These are phyloP conservation scores for Micropoecilia bifurca DNA, from an alignment of 2,797 vertebrate species.

Conservation along the genomic window DNA sequence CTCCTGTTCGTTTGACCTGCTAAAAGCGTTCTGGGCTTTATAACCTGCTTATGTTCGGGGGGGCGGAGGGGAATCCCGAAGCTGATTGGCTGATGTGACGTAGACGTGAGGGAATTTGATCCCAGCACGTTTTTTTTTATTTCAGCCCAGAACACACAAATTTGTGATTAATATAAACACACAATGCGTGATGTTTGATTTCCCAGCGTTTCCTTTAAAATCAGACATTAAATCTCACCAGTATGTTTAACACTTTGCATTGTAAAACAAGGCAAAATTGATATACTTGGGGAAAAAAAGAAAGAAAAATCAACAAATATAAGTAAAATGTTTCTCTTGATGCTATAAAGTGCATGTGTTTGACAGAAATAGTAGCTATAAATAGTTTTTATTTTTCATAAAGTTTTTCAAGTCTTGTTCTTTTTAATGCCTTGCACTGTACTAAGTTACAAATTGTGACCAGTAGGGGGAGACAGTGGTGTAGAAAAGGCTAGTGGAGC, in stretches of 20 bases:
- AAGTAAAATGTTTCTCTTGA: neutral
- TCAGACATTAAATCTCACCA: too few species aligned
- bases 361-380: neutral
- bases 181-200: slow-evolving; percentile 24
- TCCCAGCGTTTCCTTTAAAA: slow-evolving; percentile 17
- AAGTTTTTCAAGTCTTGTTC: neutral
- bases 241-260: neutral
- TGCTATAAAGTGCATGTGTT: neutral
- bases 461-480: slow-evolving; percentile 82
- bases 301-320: neutral
- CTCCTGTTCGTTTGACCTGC: slow-evolving; percentile 73
- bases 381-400: neutral
- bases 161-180: slow-evolving; percentile 9
- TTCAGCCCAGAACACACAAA: slow-evolving; percentile 18
- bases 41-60: slow-evolving; percentile 43
- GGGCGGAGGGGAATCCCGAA: slow-evolving; percentile 48
- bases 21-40: slow-evolving; percentile 60
- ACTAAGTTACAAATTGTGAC: slow-evolving; percentile 28
- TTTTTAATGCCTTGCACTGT: neutral
- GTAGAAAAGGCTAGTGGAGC: slow-evolving; percentile 55
- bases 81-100: slow-evolving; percentile 73
- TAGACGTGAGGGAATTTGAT: slow-evolving; percentile 68
- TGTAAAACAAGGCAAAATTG: neutral
- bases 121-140: slow-evolving; percentile 12
- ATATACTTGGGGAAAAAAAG: neutral